phyloP scores from a whole-genome alignment of 2,797 vertebrate species.

The Brotogeris chrysoptera region DNA sequence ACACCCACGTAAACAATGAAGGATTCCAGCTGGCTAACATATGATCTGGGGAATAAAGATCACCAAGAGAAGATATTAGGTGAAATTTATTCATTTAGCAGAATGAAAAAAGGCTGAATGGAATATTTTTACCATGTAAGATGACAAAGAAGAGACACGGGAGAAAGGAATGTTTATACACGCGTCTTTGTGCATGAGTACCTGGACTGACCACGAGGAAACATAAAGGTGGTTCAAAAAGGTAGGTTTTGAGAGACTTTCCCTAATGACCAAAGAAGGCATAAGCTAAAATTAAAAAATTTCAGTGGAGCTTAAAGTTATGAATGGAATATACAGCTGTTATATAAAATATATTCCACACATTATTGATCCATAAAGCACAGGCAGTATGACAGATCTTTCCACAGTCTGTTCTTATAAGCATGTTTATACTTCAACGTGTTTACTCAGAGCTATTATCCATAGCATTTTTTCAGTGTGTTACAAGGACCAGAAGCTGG shows the following conservation, averaged over 20 bases:
- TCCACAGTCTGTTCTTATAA: not conserved
- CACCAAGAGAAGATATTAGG: not conserved
- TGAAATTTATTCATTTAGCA: not conserved
- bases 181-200: not conserved
- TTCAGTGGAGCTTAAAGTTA: not conserved
- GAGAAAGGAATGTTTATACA: not conserved
- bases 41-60: not conserved
- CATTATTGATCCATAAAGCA: not conserved
- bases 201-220: not conserved
- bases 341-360: not conserved
- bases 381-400: not conserved
- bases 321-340: not conserved
- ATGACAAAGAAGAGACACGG: not conserved
- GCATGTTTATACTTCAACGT: not conserved
- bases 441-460: not conserved
- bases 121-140: not conserved
- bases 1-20: not conserved
- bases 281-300: not conserved
- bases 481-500: not conserved
- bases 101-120: not conserved
- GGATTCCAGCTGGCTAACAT: not conserved
- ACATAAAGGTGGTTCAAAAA: not conserved
- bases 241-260: not conserved
- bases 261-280: not conserved
- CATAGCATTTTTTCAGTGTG: not conserved